phyloP scores from a whole-genome alignment of 2,113 vertebrate genomes.

The Nyctereutes procyonoides region DNA sequence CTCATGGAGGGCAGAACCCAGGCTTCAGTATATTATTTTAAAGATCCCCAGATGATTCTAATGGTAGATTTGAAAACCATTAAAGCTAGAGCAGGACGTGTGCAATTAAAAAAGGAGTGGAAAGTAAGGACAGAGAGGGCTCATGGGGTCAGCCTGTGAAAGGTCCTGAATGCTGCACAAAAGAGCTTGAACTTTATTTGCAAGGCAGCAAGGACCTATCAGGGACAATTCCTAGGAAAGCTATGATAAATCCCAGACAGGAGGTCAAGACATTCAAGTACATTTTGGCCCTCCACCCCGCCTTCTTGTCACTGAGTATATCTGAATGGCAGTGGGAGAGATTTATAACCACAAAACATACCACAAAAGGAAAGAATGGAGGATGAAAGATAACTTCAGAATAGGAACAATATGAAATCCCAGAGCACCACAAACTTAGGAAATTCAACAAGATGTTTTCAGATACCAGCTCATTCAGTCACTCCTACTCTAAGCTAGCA shows the following conservation, averaged over 20 bases:
- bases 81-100: slow-evolving; percentile 4
- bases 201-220: slow-evolving; percentile 23
- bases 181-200: slow-evolving; percentile 34
- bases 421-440: not conserved
- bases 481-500: slow-evolving; percentile 4
- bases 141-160: not conserved
- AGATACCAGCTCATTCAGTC: not conserved
- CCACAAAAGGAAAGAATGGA: slow-evolving; percentile 54
- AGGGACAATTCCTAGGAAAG: slow-evolving; percentile 47
- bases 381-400: slow-evolving; percentile 63
- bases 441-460: slow-evolving; percentile 50
- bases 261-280: not conserved
- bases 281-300: not conserved
- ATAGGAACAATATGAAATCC: slow-evolving; percentile 53
- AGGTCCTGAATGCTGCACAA: slow-evolving; percentile 2
- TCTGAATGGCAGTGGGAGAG: slow-evolving; percentile 49
- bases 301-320: slow-evolving; percentile 27
- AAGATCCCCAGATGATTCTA: slow-evolving; percentile 56
- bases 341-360: slow-evolving; percentile 66
- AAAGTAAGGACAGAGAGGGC: slow-evolving; percentile 27
- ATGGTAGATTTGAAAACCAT: slow-evolving; percentile 53
- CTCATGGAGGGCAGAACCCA: not conserved
- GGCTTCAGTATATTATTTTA: not conserved
- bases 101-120: slow-evolving; percentile 35
- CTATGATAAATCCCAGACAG: slow-evolving; percentile 27